Conservation (phyloP, 2,113 vertebrate genomes). For the Psittacus erithacus region DNA sequence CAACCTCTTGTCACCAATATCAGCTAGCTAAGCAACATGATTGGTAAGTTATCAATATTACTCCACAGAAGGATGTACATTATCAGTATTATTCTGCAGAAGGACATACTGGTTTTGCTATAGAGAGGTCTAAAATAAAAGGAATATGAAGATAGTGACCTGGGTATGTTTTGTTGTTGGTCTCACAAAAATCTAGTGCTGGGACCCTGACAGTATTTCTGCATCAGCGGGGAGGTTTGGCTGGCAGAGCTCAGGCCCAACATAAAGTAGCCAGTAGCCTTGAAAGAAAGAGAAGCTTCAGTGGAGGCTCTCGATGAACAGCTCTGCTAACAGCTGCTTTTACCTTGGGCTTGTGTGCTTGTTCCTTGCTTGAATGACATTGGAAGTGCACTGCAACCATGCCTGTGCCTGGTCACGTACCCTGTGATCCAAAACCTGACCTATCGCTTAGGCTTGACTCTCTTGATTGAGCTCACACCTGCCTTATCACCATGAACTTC, state of each 20-base stretch:
- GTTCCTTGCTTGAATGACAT: neutral
- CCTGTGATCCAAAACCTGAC: neutral
- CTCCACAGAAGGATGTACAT: neutral
- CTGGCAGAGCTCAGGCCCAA: neutral
- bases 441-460: neutral
- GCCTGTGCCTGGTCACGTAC: rapidly evolving
- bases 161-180: neutral
- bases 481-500: neutral
- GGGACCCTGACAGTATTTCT: neutral
- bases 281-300: neutral
- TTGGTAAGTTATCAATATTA: neutral
- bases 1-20: neutral
- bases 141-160: neutral
- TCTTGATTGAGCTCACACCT: neutral
- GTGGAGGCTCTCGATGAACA: neutral
- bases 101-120: neutral
- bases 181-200: neutral
- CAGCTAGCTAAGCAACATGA: neutral
- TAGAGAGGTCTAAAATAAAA: neutral
- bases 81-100: neutral
- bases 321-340: neutral
- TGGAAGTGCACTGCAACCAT: neutral
- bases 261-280: neutral
- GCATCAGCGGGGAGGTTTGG: neutral
- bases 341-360: neutral